phyloP scores from a whole-genome alignment of 2,888 invertebrate genomes.

The Masnerella sp. region DNA sequence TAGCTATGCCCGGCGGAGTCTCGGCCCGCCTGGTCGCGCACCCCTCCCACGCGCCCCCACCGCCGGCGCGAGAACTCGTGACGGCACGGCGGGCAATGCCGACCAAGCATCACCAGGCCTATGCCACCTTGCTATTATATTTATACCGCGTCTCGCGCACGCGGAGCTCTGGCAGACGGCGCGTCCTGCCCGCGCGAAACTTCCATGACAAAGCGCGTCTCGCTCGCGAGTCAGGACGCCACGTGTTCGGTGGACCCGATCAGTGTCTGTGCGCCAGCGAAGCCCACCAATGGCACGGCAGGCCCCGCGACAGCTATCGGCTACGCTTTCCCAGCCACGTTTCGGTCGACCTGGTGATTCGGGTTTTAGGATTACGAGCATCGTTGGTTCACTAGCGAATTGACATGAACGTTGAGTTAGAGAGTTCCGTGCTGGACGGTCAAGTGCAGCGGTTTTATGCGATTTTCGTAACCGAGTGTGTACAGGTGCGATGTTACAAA shows the following conservation, averaged over 20 bases:
- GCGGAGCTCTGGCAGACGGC: slow-evolving; percentile 69
- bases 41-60: slow-evolving; percentile 57
- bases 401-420: no score
- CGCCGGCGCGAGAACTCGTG: slow-evolving; percentile 67
- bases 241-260: slow-evolving; percentile 68
- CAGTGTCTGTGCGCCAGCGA: slow-evolving; percentile 63
- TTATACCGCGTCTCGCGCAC: slow-evolving; percentile 76
- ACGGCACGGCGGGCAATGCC: slow-evolving; percentile 76
- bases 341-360: no score
- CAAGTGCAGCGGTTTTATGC: no score
- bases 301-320: no score
- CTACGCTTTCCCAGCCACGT: no score
- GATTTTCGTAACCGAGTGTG: no score
- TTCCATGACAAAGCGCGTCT: slow-evolving; percentile 42
- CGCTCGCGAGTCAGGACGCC: slow-evolving; percentile 58
- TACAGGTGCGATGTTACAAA: no score
- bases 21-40: slow-evolving; percentile 55
- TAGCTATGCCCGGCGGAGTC: slow-evolving; percentile 62
- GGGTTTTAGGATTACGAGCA: no score
- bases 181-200: slow-evolving; percentile 48
- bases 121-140: slow-evolving; percentile 75
- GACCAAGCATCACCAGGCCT: slow-evolving; percentile 76
- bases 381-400: no score
- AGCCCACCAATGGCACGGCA: slow-evolving; percentile 67
- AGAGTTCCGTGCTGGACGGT: no score